Conservation (phyloP, 2,113 vertebrate genomes). For the Azemiops feae region DNA sequence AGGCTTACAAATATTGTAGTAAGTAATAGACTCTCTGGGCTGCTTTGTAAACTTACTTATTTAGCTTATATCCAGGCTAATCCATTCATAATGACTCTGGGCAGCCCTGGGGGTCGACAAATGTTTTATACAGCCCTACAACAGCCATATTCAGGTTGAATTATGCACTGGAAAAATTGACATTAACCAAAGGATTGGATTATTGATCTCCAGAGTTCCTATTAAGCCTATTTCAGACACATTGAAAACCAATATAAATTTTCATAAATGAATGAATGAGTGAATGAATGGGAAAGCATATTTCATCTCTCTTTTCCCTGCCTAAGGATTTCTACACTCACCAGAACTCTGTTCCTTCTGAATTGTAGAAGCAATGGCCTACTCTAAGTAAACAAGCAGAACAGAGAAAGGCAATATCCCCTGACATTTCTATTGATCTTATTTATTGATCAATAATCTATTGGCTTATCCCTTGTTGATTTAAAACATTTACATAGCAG, state of each 20-base stretch:
- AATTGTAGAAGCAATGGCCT: neutral
- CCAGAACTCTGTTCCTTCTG: neutral
- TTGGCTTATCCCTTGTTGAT: neutral
- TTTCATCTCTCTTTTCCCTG: neutral
- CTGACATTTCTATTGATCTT: neutral
- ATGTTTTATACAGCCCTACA: too few species aligned
- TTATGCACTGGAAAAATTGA: neutral
- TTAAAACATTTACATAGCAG: neutral
- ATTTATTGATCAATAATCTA: neutral
- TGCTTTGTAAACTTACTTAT: neutral
- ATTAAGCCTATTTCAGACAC: neutral
- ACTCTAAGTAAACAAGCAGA: neutral
- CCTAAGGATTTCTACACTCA: neutral
- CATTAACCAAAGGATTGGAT: neutral
- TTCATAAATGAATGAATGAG: neutral
- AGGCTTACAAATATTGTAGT: neutral
- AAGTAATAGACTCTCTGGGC: too few species aligned
- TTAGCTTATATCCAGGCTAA: too few species aligned
- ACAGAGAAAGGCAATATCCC: neutral
- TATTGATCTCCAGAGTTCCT: neutral
- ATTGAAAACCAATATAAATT: neutral
- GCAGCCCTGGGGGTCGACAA: too few species aligned
- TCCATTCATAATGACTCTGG: too few species aligned
- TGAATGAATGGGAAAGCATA: neutral
- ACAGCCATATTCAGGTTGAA: neutral